Base-by-base conservation (phyloP, 2,113 vertebrate genomes). In the Felis catus region DNA sequence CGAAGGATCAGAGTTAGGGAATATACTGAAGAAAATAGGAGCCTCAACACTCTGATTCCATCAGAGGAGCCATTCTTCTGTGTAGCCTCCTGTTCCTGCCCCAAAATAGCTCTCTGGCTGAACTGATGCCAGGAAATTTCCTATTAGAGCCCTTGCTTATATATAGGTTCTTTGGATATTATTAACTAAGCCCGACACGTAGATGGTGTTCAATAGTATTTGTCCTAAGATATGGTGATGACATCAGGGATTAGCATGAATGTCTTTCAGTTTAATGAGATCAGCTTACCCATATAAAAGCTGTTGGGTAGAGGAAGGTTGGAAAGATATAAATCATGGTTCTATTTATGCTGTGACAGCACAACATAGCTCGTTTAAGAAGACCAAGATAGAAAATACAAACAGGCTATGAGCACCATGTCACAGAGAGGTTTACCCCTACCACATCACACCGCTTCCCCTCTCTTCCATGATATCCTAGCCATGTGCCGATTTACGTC, bases 341-440 rank as follows among this genome's bases (percentile, higher is more conserved):
- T 97, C 84, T 74, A 27, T 94, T 96, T 96, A 94, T 92, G 90
- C 78, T 70, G 36, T 81, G 81, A 71, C 48, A 91, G 11, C 87
- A 70, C 76, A 91, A 80, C 9, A 65, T 9, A 92, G 31, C 66
- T 58, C n/a, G 84, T 71, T 88, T 92, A 85, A 76, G 61, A 91
- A 85, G 85, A 95, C n/a, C 33, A 74, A 89, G 65, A 45, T 89
- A 74, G 76, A 82, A 74, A 68, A 36, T 41, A 70, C 65, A 95
- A 96, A 68, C 23, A 89, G 89, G 92, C 51, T 66, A 25, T 31
- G 51, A 94, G 36, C 31, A 85, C 36, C 21, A 31, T 39, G 68
- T 63, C 79, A 36, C 16, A 55, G 27, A 80, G 70, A 92, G 79
- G 88, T n/a, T 84, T 87, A 70, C 33, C 55, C 83, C 65, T 68